Conservation (phyloP, 1,140 invertebrate genomes). For the Zaprionus capensis region DNA sequence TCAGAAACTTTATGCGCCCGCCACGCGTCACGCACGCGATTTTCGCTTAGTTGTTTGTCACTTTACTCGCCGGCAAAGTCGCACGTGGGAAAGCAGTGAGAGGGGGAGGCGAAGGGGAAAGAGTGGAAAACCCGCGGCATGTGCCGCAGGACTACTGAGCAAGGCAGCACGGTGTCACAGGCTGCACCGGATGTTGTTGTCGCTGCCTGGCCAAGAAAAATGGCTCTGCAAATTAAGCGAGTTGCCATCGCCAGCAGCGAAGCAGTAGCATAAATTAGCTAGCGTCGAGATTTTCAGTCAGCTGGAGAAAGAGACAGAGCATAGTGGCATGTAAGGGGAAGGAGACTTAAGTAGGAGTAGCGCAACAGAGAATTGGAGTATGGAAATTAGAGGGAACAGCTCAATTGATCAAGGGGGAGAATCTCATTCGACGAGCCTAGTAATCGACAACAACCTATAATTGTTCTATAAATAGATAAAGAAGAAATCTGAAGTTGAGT, state of each 20-base stretch:
- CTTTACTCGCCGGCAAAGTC: constrained; percentile 45
- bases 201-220: constrained; percentile 60
- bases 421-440: too few relatives aligned
- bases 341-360: background rate
- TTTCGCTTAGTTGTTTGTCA: constrained; percentile 82
- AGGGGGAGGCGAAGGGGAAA: background rate
- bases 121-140: background rate
- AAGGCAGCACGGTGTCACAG: background rate
- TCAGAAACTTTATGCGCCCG: constrained; percentile 79
- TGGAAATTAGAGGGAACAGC: too few relatives aligned
- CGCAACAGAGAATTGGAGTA: background rate
- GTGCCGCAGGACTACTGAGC: background rate
- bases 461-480: too few relatives aligned
- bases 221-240: constrained; percentile 73
- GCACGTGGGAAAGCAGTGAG: background rate
- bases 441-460: too few relatives aligned
- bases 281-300: constrained; percentile 51
- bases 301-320: too few relatives aligned
- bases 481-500: too few relatives aligned
- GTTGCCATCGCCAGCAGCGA: constrained; percentile 49
- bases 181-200: constrained; percentile 32
- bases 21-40: constrained; percentile 81
- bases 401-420: too few relatives aligned
- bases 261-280: constrained; percentile 66
- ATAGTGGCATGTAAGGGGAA: background rate